Evolutionary conservation across 2,113 vertebrate species (phyloP).

Genomic region (Galeopterus variegatus): DNA sequence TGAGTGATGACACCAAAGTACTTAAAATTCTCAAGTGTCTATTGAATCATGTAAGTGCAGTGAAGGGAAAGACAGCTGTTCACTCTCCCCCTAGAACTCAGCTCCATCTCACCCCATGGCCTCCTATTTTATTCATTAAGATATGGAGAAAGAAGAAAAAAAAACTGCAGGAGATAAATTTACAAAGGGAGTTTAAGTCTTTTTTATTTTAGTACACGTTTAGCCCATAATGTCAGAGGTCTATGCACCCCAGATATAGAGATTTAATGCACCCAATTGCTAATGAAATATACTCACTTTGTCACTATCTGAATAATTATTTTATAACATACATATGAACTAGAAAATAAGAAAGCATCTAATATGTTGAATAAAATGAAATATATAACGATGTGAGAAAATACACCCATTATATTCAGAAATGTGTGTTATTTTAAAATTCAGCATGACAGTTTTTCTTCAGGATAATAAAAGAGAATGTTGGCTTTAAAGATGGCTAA

Average conservation of each 20-base stretch:
- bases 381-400: background rate
- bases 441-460: background rate
- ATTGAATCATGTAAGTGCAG: background rate
- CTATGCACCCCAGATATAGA: background rate
- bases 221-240: background rate
- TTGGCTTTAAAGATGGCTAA: conserved; percentile 44
- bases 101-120: background rate
- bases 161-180: background rate
- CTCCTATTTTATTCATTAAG: background rate
- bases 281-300: background rate
- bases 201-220: background rate
- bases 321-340: background rate
- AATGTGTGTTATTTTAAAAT: conserved; percentile 19
- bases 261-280: background rate
- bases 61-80: background rate
- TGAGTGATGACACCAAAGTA: background rate
- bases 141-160: background rate
- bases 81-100: background rate
- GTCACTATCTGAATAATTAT: background rate
- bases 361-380: background rate
- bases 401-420: background rate
- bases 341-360: conserved; percentile 23
- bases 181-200: background rate
- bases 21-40: background rate
- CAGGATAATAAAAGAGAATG: conserved; percentile 28